These are phyloP conservation scores for Galaxea fascicularis DNA, from an alignment of 92 coral and sea anemone genomes.

Conservation along the genomic window DNA sequence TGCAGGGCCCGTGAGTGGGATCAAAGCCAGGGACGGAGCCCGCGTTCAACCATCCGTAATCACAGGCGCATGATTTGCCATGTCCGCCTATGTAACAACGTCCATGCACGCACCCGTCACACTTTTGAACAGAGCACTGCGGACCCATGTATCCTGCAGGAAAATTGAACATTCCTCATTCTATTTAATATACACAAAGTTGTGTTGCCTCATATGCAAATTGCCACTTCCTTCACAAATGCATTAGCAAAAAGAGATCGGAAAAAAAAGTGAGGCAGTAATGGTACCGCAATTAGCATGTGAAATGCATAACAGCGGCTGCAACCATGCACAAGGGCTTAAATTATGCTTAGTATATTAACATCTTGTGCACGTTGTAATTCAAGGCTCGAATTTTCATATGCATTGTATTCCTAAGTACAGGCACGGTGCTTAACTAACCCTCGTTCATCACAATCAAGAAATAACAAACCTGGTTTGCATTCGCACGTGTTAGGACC, in stretches of 20 bases:
- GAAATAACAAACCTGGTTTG: conserved; percentile 66
- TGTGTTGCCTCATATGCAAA: too few species aligned
- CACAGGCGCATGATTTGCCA: conserved; percentile 77
- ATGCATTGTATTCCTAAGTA: too few species aligned
- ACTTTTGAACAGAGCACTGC: conserved; percentile 75
- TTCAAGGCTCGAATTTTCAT: too few species aligned
- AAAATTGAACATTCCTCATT: not conserved
- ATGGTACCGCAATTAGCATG: too few species aligned
- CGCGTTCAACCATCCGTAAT: conserved; percentile 70
- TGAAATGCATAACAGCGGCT: too few species aligned
- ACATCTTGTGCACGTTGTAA: too few species aligned
- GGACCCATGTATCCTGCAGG: conserved; percentile 80
- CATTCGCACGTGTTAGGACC: conserved; percentile 91
- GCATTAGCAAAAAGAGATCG: too few species aligned
- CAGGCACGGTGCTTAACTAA: not conserved
- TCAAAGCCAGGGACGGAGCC: conserved; percentile 44
- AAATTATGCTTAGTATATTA: too few species aligned
- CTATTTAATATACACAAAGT: not conserved
- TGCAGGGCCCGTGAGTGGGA: conserved; percentile 79
- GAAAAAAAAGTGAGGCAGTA: too few species aligned
- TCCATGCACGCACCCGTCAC: conserved; percentile 88
- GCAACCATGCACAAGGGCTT: too few species aligned
- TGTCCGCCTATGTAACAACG: conserved; percentile 45
- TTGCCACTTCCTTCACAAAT: too few species aligned
- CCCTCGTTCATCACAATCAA: not conserved